phyloP scores from a whole-genome alignment of 2,113 vertebrate genomes.

The cat (Felis catus) region DNA sequence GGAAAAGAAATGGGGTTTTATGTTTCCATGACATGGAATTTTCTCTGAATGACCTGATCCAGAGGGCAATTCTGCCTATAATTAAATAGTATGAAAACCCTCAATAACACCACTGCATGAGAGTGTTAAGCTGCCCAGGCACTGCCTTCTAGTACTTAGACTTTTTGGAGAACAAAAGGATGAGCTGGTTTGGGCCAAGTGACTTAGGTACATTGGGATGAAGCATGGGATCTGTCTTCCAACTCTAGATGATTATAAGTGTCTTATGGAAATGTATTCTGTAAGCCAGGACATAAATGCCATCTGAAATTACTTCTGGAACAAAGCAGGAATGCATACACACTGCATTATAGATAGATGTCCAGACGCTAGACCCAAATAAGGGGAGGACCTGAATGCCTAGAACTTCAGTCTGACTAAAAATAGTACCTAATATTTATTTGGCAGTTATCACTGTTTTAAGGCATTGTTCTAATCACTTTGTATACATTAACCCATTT shows the following conservation, averaged over 20 bases:
- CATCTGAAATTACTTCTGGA: slow-evolving; percentile 17
- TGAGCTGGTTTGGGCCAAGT: background rate
- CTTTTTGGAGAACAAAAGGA: background rate
- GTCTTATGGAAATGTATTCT: background rate
- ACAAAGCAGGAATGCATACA: background rate
- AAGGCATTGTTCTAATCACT: background rate
- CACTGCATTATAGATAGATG: background rate
- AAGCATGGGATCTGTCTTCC: background rate
- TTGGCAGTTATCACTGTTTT: background rate
- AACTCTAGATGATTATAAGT: background rate
- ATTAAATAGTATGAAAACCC: background rate
- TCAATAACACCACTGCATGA: background rate
- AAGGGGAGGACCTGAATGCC: background rate
- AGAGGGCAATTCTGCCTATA: background rate
- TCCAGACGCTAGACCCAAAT: background rate
- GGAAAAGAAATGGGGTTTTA: slow-evolving; percentile 1
- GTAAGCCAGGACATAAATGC: background rate
- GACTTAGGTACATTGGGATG: background rate
- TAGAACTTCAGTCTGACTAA: background rate
- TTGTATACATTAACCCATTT: background rate
- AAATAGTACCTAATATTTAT: background rate
- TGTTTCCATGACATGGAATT: background rate
- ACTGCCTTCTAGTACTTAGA: background rate
- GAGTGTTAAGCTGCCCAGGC: background rate
- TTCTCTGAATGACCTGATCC: slow-evolving; percentile 20